A percentile compares a stretch with the other conserved stretches of the same genome.
Conservation (phyloP, 2,888 invertebrate genomes). For the Melanostoma mellinum region DNA sequence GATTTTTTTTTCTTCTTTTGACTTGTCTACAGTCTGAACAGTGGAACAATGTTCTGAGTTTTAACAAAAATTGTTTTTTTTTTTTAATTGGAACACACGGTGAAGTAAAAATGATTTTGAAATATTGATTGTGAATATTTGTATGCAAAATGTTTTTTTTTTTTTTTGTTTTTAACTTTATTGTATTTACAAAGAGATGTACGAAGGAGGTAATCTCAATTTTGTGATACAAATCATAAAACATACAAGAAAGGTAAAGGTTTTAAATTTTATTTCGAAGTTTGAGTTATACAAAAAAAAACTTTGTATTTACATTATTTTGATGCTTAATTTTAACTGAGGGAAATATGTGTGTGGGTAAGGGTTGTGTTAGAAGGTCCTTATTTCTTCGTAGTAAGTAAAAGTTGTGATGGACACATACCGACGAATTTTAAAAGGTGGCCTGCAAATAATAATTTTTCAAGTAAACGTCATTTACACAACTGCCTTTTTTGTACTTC, state of each 20-base stretch:
- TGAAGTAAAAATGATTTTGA: conserved; percentile 58
- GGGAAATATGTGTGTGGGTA: neutral
- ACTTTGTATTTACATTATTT: conserved; percentile 40
- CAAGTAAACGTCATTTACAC: neutral
- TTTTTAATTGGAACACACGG: conserved; percentile 55
- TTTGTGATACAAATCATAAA: neutral
- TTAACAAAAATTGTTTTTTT: conserved; percentile 14
- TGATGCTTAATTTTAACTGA: conserved; percentile 1
- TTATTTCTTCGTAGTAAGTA: conserved; percentile 56
- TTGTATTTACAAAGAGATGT: conserved; percentile 63
- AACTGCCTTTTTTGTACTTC: too few species aligned
- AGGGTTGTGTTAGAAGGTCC: conserved; percentile 48
- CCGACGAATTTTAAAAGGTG: conserved; percentile 50
- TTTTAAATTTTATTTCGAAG: conserved; percentile 32
- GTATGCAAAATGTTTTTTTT: neutral
- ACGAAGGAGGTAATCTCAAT: neutral
- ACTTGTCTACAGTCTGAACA: conserved; percentile 14
- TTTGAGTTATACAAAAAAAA: conserved; percentile 29
- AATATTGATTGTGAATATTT: conserved; percentile 22
- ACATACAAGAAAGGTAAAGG: neutral
- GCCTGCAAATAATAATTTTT: conserved; percentile 45
- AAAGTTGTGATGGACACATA: conserved; percentile 50
- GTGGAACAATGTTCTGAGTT: conserved; percentile 22
- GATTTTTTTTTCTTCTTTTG: conserved; percentile 29
- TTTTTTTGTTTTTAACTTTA: conserved; percentile 29